phyloP scores from a whole-genome alignment of 2,888 invertebrate species.

The Pandemis cinnamomeana region DNA sequence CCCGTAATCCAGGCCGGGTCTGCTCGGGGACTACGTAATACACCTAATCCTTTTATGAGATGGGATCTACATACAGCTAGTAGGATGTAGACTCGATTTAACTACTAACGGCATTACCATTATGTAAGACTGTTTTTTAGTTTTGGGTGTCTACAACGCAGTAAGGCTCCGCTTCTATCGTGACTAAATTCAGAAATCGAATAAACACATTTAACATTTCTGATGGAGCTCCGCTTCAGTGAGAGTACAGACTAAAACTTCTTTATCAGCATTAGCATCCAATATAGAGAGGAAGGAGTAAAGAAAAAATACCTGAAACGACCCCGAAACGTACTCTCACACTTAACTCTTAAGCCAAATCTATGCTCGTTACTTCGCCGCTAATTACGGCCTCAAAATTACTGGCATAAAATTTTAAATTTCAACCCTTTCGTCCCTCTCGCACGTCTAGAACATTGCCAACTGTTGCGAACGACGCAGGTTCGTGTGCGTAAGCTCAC shows the following conservation, averaged over 20 bases:
- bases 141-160: too few species aligned
- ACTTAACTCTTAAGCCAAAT: slow-evolving; percentile 62
- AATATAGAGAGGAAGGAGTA: neutral
- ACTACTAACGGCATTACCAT: too few species aligned
- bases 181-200: too few species aligned
- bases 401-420: slow-evolving; percentile 75
- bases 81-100: neutral
- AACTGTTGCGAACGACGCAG: slow-evolving; percentile 66
- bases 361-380: slow-evolving; percentile 75
- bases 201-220: too few species aligned
- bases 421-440: slow-evolving; percentile 65
- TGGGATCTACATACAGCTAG: neutral
- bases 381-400: slow-evolving; percentile 77
- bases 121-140: too few species aligned
- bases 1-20: neutral
- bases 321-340: slow-evolving; percentile 59
- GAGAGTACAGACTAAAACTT: too few species aligned
- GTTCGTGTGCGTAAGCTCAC: slow-evolving; percentile 50
- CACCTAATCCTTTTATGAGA: neutral
- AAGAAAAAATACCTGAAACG: neutral
- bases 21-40: neutral
- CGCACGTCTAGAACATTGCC: slow-evolving; percentile 67
- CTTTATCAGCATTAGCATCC: neutral
- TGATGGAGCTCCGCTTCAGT: too few species aligned
- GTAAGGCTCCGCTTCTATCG: too few species aligned